Evolutionary conservation across 1,140 invertebrate genomes (phyloP).

Genomic region (Drosophila burlai): DNA sequence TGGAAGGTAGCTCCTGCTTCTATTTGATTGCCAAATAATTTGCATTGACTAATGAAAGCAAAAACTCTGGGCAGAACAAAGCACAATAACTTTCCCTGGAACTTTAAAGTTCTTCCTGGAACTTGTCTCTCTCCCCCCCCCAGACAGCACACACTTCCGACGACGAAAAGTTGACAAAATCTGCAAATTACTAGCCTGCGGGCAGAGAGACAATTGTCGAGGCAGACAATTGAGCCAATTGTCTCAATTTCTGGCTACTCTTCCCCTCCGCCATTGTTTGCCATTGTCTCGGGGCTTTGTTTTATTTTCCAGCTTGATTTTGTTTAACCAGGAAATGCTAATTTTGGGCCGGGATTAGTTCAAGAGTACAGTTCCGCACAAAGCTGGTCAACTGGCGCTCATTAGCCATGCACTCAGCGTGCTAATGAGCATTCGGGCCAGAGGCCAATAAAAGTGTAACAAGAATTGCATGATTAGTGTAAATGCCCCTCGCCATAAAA

Average conservation of each 20-base stretch:
- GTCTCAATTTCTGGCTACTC: slow-evolving; percentile 61
- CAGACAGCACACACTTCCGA: slow-evolving; percentile 17
- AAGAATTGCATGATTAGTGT: slow-evolving; percentile 76
- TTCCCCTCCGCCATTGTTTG: slow-evolving; percentile 24
- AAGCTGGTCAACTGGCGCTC: slow-evolving; percentile 45
- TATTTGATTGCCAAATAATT: slow-evolving; percentile 70
- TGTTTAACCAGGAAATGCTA: slow-evolving; percentile 60
- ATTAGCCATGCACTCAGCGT: slow-evolving; percentile 71
- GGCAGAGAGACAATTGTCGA: slow-evolving; percentile 41
- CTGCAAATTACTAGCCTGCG: slow-evolving; percentile 53
- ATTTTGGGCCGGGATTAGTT: slow-evolving; percentile 51
- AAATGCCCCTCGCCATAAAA: slow-evolving; percentile 65
- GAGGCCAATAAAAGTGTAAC: slow-evolving; percentile 60
- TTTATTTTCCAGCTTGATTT: slow-evolving; percentile 39
- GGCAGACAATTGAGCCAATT: slow-evolving; percentile 64
- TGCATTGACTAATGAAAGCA: slow-evolving; percentile 73
- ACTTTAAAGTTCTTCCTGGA: slow-evolving; percentile 43
- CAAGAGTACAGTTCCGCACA: slow-evolving; percentile 28
- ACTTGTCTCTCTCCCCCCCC: slow-evolving; percentile 12
- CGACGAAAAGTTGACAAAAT: slow-evolving; percentile 51
- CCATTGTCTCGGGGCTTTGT: slow-evolving; percentile 49
- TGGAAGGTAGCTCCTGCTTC: slow-evolving; percentile 30
- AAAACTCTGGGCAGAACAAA: slow-evolving; percentile 22
- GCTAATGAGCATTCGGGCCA: slow-evolving; percentile 56
- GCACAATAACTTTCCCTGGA: slow-evolving; percentile 29